These are phyloP conservation scores for Agelas oroides DNA, from an alignment of 37 sponge, comb jelly and placozoan genomes.

Conservation along the genomic window DNA sequence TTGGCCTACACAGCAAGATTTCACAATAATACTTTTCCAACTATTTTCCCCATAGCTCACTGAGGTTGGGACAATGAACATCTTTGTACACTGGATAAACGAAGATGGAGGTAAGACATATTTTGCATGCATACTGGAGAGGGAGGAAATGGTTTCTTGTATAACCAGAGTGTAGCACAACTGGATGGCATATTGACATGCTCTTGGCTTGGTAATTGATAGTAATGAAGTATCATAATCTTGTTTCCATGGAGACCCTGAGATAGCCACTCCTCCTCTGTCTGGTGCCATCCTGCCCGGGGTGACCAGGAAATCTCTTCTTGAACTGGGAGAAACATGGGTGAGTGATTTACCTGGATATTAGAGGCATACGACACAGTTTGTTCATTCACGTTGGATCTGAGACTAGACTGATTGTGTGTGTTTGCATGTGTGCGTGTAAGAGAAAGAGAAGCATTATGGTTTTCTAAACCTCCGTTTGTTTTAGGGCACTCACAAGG, in stretches of 20 bases:
- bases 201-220: too few relatives aligned
- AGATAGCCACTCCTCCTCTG: conserved; percentile 98
- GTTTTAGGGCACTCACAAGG: conserved; percentile 84
- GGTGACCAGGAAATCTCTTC: conserved; percentile 90
- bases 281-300: conserved; percentile 96
- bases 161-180: too few relatives aligned
- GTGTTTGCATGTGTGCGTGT: conserved; percentile 21
- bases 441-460: conserved; percentile 1
- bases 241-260: conserved; percentile 70
- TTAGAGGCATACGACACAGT: too few relatives aligned
- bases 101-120: conserved; percentile 88
- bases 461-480: neutral
- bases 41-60: conserved; percentile 68
- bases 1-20: too few relatives aligned
- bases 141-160: too few relatives aligned
- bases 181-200: neutral
- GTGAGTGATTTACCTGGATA: conserved; percentile 24
- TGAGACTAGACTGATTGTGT: neutral
- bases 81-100: conserved; percentile 97
- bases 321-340: conserved; percentile 89
- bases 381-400: neutral
- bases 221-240: too few relatives aligned
- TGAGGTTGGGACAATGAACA: conserved; percentile 99
- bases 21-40: too few relatives aligned
- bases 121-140: neutral